Percentiles rank a stretch among this genome's conserved stretches.
These are phyloP conservation scores for Epinotia bilunana DNA, from an alignment of 2,888 invertebrate genomes.

Conservation along the genomic window DNA sequence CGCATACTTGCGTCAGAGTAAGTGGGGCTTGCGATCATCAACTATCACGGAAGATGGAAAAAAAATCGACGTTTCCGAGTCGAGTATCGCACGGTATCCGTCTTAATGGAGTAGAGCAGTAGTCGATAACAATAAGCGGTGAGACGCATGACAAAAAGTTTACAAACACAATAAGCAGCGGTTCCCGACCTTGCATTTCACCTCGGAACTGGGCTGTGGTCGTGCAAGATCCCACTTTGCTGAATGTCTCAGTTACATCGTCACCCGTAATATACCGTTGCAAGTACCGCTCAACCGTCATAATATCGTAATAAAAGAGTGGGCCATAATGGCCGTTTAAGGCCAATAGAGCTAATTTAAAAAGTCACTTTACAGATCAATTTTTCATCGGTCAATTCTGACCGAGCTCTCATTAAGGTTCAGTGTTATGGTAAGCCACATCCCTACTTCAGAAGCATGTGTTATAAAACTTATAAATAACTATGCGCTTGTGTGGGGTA, in stretches of 20 bases:
- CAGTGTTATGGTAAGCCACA: slow-evolving; percentile 1
- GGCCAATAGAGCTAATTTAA: slow-evolving; percentile 29
- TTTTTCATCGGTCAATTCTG: slow-evolving; percentile 12
- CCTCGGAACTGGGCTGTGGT: slow-evolving; percentile 74
- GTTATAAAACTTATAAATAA: no score
- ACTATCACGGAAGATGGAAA: slow-evolving; percentile 67
- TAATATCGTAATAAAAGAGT: slow-evolving; percentile 61
- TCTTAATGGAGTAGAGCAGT: slow-evolving; percentile 74
- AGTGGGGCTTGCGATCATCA: slow-evolving; percentile 70
- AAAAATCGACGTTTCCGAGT: slow-evolving; percentile 66
- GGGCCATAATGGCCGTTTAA: slow-evolving; percentile 35
- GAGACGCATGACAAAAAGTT: slow-evolving; percentile 77
- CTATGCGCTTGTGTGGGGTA: not conserved
- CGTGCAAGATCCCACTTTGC: slow-evolving; percentile 71
- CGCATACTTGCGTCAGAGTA: slow-evolving; percentile 69
- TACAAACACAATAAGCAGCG: slow-evolving; percentile 71
- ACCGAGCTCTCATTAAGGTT: slow-evolving; percentile 23
- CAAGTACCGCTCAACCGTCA: slow-evolving; percentile 70
- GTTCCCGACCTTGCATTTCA: slow-evolving; percentile 76
- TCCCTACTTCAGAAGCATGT: not conserved
- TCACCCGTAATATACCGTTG: slow-evolving; percentile 73
- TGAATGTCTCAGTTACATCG: slow-evolving; percentile 71
- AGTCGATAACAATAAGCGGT: slow-evolving; percentile 70
- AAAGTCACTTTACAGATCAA: slow-evolving; percentile 22
- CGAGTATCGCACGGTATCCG: slow-evolving; percentile 76